Evolutionary conservation across 1,140 invertebrate genomes (phyloP), one percentile per base, ranked within the genome.

Genomic region (Papilio machaon): DNA sequence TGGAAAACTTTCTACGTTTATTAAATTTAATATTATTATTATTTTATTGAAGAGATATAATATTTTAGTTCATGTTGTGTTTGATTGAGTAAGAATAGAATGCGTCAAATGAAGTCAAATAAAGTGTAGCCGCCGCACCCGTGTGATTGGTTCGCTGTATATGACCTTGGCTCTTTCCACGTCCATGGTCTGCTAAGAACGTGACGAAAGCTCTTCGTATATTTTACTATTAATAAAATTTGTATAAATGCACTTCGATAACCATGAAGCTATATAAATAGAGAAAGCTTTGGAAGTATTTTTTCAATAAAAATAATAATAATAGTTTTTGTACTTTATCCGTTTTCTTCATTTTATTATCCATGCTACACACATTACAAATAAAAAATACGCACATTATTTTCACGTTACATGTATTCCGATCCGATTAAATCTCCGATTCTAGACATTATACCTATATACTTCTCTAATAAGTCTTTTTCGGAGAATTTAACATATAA

Each of bases 141-240:
- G 38, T 47, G 52, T 76, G 58, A 80, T 73, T 83, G 78, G 80
- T 83, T 78, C 64, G 74, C 80, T 83, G 43, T 82, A 83, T 84
- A 84, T 85, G 85, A 90, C 89, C 89, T 89, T 90, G 87, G 81
- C 83, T 87, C 85, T 87, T 87, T 88, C 86, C 85, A 85, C 80
- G 84, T 85, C 84, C 84, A 78, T 84, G 81, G 83, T 83, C 74
- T 73, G 80, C 73, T 73, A 23, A 35, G 78, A 54, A n/a, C 58
- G 80, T 87, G 83, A 83, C 86, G 81, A 85, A 85, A 85, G 75
- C 52, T 58, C 43, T 76, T 76, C 54, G 54, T 58, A 58, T 58
- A 9, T 19, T 64, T 3, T 64, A 4, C 23, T 30, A 30, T 64
- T 13, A 64, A 64, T 23, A 30, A 30, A 11, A 60, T 2, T 30